phyloP scores from a whole-genome alignment of 2,113 vertebrate species.

The Tiliqua scincoides region DNA sequence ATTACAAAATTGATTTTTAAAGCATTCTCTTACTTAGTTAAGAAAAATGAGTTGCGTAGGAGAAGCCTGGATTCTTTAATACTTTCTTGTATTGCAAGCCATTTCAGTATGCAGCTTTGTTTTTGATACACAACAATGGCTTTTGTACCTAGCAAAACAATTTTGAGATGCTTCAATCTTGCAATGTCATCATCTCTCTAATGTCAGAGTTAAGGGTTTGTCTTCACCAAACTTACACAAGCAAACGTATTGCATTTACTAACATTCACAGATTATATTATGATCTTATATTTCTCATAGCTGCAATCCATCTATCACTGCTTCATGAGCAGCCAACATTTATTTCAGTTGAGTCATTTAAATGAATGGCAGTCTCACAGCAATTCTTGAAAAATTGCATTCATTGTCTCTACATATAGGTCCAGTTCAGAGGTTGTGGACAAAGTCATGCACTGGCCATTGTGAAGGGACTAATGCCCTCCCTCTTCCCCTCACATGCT shows the following conservation, averaged over 20 bases:
- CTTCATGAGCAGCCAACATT: background rate
- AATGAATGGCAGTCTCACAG: background rate
- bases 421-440: background rate
- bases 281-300: background rate
- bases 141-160: slow-evolving; percentile 13
- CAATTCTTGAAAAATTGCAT: background rate
- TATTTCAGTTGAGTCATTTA: background rate
- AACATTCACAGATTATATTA: background rate
- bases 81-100: slow-evolving; percentile 17
- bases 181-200: background rate
- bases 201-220: background rate
- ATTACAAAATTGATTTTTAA: slow-evolving; percentile 46
- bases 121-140: slow-evolving; percentile 14
- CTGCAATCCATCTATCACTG: background rate
- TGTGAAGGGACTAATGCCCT: background rate
- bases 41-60: slow-evolving; percentile 39
- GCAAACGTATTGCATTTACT: slow-evolving; percentile 6
- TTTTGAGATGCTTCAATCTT: slow-evolving; percentile 27
- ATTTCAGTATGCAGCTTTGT: slow-evolving; percentile 21
- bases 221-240: background rate
- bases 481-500: background rate
- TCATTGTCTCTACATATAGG: background rate
- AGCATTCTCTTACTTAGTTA: slow-evolving; percentile 35
- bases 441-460: background rate
- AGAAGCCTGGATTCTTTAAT: slow-evolving; percentile 28